Evolutionary conservation across 2,888 invertebrate genomes (phyloP).

Genomic region (Choristoneura rosaceana): DNA sequence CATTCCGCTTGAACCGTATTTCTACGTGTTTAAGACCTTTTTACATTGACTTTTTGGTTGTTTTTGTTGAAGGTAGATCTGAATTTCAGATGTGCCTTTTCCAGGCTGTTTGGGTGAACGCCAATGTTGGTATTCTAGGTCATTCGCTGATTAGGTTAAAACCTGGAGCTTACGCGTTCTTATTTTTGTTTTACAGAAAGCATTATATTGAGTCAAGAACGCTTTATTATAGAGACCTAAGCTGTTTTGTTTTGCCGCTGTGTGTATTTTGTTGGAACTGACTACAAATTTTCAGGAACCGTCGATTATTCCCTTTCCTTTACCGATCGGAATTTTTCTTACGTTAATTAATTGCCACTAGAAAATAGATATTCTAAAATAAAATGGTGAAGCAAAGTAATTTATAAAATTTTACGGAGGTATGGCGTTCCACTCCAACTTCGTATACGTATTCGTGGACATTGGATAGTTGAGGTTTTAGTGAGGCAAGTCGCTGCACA

Average conservation of each 20-base stretch:
- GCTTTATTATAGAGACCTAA: too few species aligned
- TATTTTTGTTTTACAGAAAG: neutral
- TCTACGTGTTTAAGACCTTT: conserved; percentile 24
- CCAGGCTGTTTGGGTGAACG: conserved; percentile 31
- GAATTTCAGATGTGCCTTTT: conserved; percentile 37
- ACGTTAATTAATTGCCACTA: too few species aligned
- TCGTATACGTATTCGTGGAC: neutral
- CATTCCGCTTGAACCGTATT: conserved; percentile 26
- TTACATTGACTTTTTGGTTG: conserved; percentile 23
- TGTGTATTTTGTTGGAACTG: too few species aligned
- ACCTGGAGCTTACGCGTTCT: conserved; percentile 3
- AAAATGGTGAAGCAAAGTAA: neutral
- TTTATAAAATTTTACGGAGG: neutral
- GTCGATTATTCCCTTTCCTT: too few species aligned
- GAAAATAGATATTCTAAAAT: neutral
- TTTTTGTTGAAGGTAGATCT: conserved; percentile 33
- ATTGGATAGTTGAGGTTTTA: too few species aligned
- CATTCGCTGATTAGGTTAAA: conserved; percentile 35
- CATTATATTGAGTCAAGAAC: too few species aligned
- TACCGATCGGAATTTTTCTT: too few species aligned
- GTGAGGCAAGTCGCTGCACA: too few species aligned
- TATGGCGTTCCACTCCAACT: too few species aligned
- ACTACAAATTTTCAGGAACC: too few species aligned
- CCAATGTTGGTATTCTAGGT: conserved; percentile 30
- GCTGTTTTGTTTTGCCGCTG: too few species aligned